Base-by-base conservation (phyloP, 2,797 vertebrate species). In the Alectoris magna region DNA sequence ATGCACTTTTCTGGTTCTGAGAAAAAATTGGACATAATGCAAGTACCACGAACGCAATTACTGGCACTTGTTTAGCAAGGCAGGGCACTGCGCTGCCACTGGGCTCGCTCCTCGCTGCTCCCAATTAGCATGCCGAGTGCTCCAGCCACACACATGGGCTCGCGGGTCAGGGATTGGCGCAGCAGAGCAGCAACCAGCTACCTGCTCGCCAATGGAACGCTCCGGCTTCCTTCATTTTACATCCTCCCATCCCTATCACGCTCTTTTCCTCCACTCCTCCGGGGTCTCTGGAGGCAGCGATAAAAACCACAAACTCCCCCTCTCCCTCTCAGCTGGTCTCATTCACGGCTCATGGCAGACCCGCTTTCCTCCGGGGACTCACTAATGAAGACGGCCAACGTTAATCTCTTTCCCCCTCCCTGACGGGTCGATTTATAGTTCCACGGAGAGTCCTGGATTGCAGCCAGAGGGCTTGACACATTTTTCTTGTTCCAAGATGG, bases 361-460 rank as follows among this genome's bases (percentile, higher is more conserved):
- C 89, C 93, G 75, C 59, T 95, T 97, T 97, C 97, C 97, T 97
- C 95, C 84, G 94, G 98, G 97, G 97, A 98, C 94, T 94, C 95
- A 91, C 98, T 98, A 98, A 98, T 98, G 98, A 98, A 98, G 98
- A 98, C 97, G 97, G 97, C 97, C 96, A 97, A 97, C 97, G 97
- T 98, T 98, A 98, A 98, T 98, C 98, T 98, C 97, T 97, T 97
- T 84, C 92, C 97, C 97, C 97, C 97, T 97, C 97, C 97, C 97
- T 97, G 97, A 98, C 97, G 97, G 98, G 97, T 98, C 98, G 97
- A 98, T 98, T 98, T 98, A 98, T 98, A 98, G 98, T 98, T 97
- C 98, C 97, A 90, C 95, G 90, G 98, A 98, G 98, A 98, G 97
- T 97, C 96, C 96, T 98, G 98, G 98, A 97, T 87, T 95, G 92